Percentiles rank a stretch among this genome's conserved stretches.
These are phyloP conservation scores for Xylophagus ater DNA, from an alignment of 2,888 invertebrate genomes.

Conservation along the genomic window DNA sequence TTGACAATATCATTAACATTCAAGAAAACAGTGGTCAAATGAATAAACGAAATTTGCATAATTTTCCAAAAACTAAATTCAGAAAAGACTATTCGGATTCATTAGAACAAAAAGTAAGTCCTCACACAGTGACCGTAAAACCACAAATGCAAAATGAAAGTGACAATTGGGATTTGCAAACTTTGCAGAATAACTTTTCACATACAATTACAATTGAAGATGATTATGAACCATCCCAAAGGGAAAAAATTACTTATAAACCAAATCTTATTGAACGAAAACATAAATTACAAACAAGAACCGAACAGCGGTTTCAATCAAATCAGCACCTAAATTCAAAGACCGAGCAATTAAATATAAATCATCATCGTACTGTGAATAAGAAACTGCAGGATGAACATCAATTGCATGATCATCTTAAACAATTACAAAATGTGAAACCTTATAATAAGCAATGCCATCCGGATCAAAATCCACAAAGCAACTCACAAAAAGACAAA, in stretches of 20 bases:
- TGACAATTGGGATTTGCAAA: slow-evolving; percentile 11
- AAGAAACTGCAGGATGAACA: neutral
- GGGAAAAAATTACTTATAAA: slow-evolving; percentile 23
- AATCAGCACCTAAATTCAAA: neutral
- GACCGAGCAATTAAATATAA: slow-evolving; percentile 1
- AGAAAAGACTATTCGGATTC: slow-evolving; percentile 5
- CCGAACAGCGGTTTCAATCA: slow-evolving; percentile 1
- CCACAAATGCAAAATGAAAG: slow-evolving; percentile 12
- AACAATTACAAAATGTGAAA: slow-evolving; percentile 14
- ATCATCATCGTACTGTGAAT: neutral
- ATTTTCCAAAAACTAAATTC: neutral
- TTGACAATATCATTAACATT: slow-evolving; percentile 1
- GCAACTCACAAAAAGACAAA: slow-evolving; percentile 9
- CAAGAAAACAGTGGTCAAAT: too few species aligned
- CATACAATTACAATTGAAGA: slow-evolving; percentile 19
- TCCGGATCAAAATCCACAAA: slow-evolving; percentile 5
- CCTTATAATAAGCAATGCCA: slow-evolving; percentile 12
- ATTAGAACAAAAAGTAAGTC: slow-evolving; percentile 5
- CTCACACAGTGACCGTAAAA: slow-evolving; percentile 11
- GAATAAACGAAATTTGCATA: neutral
- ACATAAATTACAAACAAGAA: slow-evolving; percentile 28
- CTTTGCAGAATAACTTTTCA: slow-evolving; percentile 1
- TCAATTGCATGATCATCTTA: neutral
- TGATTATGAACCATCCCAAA: slow-evolving; percentile 13
- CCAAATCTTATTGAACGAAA: slow-evolving; percentile 26